Conservation (phyloP, 1,140 invertebrate species). For the Bombus confusus region DNA sequence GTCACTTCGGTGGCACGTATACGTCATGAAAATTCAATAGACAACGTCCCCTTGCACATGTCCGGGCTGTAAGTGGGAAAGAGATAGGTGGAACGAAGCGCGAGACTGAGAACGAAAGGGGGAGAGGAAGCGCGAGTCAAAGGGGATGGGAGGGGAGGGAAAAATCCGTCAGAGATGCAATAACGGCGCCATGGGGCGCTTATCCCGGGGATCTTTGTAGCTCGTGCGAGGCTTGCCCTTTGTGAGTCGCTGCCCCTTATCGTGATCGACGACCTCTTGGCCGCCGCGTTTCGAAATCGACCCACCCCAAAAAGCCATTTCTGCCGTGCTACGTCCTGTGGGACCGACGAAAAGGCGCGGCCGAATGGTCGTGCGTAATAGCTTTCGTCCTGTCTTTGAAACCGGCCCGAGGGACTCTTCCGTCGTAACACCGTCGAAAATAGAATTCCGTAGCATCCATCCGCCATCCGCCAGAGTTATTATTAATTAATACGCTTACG, state of each 20-base stretch:
- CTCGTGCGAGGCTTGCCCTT: constrained; percentile 61
- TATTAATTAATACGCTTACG: constrained; percentile 13
- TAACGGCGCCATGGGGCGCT: constrained; percentile 66
- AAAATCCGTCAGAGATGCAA: constrained; percentile 62
- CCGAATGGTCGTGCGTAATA: constrained; percentile 52
- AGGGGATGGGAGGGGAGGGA: constrained; percentile 19
- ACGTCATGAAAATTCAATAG: constrained; percentile 68
- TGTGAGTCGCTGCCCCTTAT: constrained; percentile 65
- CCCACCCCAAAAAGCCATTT: constrained; percentile 57
- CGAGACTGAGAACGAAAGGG: not conserved
- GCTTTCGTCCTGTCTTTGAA: constrained; percentile 40
- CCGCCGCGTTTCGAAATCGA: constrained; percentile 58
- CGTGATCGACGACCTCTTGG: constrained; percentile 69
- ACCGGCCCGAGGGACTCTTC: constrained; percentile 33
- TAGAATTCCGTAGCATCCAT: constrained; percentile 22
- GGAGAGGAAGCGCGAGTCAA: constrained; percentile 3
- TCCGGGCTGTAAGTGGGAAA: constrained; percentile 21
- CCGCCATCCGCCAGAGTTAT: not conserved
- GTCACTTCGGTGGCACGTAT: constrained; percentile 61
- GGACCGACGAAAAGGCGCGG: constrained; percentile 58
- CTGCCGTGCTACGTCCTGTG: constrained; percentile 29
- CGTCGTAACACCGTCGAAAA: constrained; percentile 15
- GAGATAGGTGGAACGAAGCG: not conserved
- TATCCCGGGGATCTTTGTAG: constrained; percentile 67
- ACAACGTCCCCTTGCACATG: constrained; percentile 63